Conservation (phyloP, 2,113 vertebrate genomes). For the Phasianus colchicus region DNA sequence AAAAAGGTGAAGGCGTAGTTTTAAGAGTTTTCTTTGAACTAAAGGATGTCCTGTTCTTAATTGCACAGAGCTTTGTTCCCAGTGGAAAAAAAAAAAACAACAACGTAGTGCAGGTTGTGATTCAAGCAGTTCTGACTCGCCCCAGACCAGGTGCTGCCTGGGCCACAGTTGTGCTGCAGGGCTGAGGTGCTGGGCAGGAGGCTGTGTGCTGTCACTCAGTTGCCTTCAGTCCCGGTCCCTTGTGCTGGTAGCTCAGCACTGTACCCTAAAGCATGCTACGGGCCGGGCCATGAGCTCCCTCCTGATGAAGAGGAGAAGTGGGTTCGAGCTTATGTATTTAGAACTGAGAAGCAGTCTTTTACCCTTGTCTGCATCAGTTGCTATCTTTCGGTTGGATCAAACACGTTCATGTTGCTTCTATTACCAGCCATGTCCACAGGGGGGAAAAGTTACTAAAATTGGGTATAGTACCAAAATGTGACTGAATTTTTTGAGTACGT, state of each 20-base stretch:
- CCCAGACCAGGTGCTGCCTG: fast-evolving
- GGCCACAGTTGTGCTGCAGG: neutral
- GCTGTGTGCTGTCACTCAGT: neutral
- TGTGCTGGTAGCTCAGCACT: neutral
- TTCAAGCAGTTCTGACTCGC: neutral
- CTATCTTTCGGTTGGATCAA: neutral
- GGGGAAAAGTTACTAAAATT: neutral
- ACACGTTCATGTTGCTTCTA: neutral
- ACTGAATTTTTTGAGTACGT: neutral
- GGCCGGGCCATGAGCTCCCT: neutral
- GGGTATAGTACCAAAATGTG: neutral
- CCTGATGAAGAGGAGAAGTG: neutral
- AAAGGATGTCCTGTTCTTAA: neutral
- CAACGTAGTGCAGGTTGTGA: neutral
- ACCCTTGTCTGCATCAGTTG: neutral
- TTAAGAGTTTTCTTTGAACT: neutral
- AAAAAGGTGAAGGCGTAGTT: neutral
- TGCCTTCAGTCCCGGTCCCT: fast-evolving
- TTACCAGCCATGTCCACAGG: neutral
- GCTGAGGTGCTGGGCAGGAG: neutral
- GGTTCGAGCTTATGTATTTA: neutral
- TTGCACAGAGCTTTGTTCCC: neutral
- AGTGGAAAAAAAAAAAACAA: neutral
- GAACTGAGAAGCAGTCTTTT: neutral
- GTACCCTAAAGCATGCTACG: neutral